A percentile compares a stretch with the other conserved stretches of the same genome.
Evolutionary conservation across 1,140 invertebrate species (phyloP).

Genomic region (Drosophila subobscura): DNA sequence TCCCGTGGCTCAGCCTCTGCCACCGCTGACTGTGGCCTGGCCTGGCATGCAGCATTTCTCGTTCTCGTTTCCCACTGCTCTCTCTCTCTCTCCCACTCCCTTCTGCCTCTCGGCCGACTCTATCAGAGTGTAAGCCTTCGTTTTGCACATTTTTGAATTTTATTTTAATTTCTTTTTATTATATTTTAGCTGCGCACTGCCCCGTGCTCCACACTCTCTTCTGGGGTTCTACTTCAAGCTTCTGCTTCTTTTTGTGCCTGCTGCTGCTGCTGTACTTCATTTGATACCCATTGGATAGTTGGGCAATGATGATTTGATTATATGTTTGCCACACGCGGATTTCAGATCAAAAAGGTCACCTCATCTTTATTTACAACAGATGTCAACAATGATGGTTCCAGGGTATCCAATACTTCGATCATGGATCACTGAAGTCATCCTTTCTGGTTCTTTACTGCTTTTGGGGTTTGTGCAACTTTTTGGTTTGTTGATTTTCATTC

Average conservation of each 20-base stretch:
- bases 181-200: conserved; percentile 64
- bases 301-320: too few relatives aligned
- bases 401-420: too few relatives aligned
- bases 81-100: too few relatives aligned
- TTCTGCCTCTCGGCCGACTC: too few relatives aligned
- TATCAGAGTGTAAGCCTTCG: conserved; percentile 26
- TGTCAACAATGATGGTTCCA: too few relatives aligned
- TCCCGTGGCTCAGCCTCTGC: conserved; percentile 4
- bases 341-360: too few relatives aligned
- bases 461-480: conserved; percentile 66
- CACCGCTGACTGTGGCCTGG: conserved; percentile 8
- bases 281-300: not conserved
- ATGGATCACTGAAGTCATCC: too few relatives aligned
- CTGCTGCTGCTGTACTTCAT: not conserved
- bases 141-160: conserved; percentile 83
- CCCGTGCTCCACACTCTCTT: not conserved
- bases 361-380: too few relatives aligned
- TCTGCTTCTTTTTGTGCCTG: conserved; percentile 1
- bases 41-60: conserved; percentile 77
- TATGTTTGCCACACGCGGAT: too few relatives aligned
- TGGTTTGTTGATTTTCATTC: conserved; percentile 80
- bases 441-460: conserved; percentile 33
- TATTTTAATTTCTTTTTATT: conserved; percentile 83
- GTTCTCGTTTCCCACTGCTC: conserved; percentile 45
- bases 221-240: not conserved